Conservation (phyloP, 2,888 invertebrate genomes). For the Cremastobaeus sp. region DNA sequence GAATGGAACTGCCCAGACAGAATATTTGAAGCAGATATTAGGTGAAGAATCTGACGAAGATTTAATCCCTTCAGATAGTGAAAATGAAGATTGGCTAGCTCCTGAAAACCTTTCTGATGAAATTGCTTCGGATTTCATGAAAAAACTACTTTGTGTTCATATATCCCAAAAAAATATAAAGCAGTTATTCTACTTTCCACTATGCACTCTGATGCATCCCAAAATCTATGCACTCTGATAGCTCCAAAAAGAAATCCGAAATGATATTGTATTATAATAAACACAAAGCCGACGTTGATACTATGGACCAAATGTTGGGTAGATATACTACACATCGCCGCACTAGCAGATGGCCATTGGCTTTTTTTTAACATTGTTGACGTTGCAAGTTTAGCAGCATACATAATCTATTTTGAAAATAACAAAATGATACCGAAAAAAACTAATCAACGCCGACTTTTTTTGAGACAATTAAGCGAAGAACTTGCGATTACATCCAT, state of each 20-base stretch:
- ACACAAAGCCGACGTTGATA: slow-evolving; percentile 7
- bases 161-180: slow-evolving; percentile 64
- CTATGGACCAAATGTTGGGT: slow-evolving; percentile 5
- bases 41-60: no score
- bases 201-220: slow-evolving; percentile 53
- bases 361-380: slow-evolving; percentile 3
- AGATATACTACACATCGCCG: slow-evolving; percentile 1
- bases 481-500: slow-evolving; percentile 56
- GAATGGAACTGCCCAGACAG: no score
- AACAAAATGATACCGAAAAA: slow-evolving; percentile 56
- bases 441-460: slow-evolving; percentile 51
- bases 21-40: no score
- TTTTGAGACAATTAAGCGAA: slow-evolving; percentile 43
- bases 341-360: not conserved
- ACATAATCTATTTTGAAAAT: slow-evolving; percentile 59
- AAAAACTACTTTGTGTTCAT: slow-evolving; percentile 61
- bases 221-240: slow-evolving; percentile 48
- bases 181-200: slow-evolving; percentile 62
- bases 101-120: no score
- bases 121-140: slow-evolving; percentile 64
- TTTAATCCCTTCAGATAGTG: no score
- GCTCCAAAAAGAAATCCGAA: slow-evolving; percentile 51
- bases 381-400: slow-evolving; percentile 31
- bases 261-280: slow-evolving; percentile 61
- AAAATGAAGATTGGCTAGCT: no score